Evolutionary conservation across 2,888 invertebrate species (phyloP), one percentile per base, ranked within the genome.

Genomic region (Cartodere bifasciata): DNA sequence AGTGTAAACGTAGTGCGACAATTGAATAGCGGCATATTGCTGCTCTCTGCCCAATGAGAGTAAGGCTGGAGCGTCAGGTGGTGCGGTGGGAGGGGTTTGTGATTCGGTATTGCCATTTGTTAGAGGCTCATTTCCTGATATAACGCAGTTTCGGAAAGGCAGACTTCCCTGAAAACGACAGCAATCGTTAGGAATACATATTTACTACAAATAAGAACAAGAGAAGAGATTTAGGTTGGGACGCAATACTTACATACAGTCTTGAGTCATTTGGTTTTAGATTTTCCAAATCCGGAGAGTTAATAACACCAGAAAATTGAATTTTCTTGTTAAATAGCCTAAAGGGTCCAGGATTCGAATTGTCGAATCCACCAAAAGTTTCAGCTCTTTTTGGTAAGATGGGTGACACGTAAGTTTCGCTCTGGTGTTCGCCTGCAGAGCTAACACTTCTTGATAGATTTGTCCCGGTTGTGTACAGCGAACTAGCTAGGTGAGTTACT

Each of bases 301-400:
- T 55, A 16, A 56, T 55, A 9, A 53, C 54, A 28, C 49, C 45
- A 1, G 58, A 54, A 9, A 53, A 50, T 30, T 55, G 50, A 17
- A 55, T 39, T 40, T 59, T 60, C 37, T 54, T 59, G 10, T 56
- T 55, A 16, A 56, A 35, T 23, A 57, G 35, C 38, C 58, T 58
- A 14, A 56, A 43, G 9, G 55, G 53, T 10, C 46, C 50, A 31
- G 53, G 57, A 39, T 49, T 53, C 4, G 53, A 48, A 47, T 70
- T 70, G 62, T 94, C 94, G 53, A 94, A 94, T 5, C 94, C 94
- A 2, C 91, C 91, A 62, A 94, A 95, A 3, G 94, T 94, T 63
- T 94, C 94, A 0, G 94, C 94, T 16, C 94, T 70, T 46, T 90
- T 81, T 11, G 94, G 92, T 38, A 94, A 61, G 20, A 83, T 80